Base-by-base conservation (phyloP, 2,888 invertebrate genomes). In the Oscheius sp. region DNA sequence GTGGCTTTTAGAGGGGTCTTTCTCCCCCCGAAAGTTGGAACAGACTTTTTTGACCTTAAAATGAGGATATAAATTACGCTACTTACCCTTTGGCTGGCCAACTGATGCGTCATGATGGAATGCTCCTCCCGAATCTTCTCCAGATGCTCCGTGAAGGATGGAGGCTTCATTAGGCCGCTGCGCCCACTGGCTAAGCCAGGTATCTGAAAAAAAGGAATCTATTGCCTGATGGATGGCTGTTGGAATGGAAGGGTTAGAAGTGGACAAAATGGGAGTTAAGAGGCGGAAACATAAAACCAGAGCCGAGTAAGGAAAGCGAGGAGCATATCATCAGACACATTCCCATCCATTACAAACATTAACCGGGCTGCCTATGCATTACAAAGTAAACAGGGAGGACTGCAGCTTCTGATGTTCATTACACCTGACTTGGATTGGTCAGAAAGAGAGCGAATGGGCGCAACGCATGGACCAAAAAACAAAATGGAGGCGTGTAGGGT, bases 81-180 rank as follows among this genome's bases (percentile, higher is more conserved):
- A 65, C 68, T 29, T 39, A 78, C 77, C 65, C 71, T 69, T 25
- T 75, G 73, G 29, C 70, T 69, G 5, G 25, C 64, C 46, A 80
- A 55, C 55, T 74, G 76, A n/a, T 74, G 70, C 27, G 65, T 71
- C 72, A 78, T 66, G n/a, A 64, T 48, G 55, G 57, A 50, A 69
- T 76, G 79, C 42, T 82, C 82, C 37, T 82, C 80, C 58, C 73
- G 71, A 39, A 78, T 66, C 42, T 75, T 66, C 17, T 82, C 82
- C 20, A 80, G 50, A 31, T 67, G 73, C 8, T 82, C 80, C 67
- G 73, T 31, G 61, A 76, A 77, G 20, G 76, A 57, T 31, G 67
- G 65, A 33, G 64, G 65, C 71, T 78, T 77, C 77, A 77, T 77
- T 45, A 66, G 27, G 65, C 65, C 55, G n/a, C 20, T 33, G 23